A percentile compares a stretch with the other conserved stretches of the same genome.
phyloP scores from a whole-genome alignment of 2,113 vertebrate genomes.

The Eonycteris spelaea region DNA sequence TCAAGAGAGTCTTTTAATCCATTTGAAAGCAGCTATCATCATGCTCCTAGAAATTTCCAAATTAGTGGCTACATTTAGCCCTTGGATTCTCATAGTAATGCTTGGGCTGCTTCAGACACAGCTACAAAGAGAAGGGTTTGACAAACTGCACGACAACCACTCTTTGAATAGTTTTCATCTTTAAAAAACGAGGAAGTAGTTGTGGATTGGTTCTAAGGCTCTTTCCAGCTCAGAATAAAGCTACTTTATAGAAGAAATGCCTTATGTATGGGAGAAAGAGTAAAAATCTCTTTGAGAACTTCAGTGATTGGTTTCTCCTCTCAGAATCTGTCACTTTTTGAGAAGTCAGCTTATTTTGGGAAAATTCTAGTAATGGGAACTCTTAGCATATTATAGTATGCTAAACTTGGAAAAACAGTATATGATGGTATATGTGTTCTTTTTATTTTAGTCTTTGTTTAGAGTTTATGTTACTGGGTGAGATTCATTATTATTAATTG shows the following conservation, averaged over 20 bases:
- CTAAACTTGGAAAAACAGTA: not conserved
- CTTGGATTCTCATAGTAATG: not conserved
- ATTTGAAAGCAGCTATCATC: slow-evolving; percentile 4
- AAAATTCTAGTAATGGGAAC: not conserved
- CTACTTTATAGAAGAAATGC: not conserved
- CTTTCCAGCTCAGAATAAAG: not conserved
- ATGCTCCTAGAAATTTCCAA: not conserved
- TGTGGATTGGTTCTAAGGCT: not conserved
- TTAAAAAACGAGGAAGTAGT: not conserved
- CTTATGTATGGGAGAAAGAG: not conserved
- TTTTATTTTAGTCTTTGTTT: not conserved
- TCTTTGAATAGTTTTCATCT: not conserved
- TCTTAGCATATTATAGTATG: not conserved
- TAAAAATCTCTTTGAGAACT: not conserved
- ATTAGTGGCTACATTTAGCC: not conserved
- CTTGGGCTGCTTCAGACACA: not conserved
- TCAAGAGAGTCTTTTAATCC: not conserved
- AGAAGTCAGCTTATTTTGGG: not conserved
- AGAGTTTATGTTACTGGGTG: not conserved
- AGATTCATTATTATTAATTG: not conserved
- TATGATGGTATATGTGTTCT: not conserved
- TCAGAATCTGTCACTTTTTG: not conserved
- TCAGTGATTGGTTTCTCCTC: not conserved
- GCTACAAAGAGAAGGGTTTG: not conserved
- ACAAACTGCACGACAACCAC: not conserved